Conservation (phyloP, 1,140 invertebrate genomes). For the Penaeus japonicus region DNA sequence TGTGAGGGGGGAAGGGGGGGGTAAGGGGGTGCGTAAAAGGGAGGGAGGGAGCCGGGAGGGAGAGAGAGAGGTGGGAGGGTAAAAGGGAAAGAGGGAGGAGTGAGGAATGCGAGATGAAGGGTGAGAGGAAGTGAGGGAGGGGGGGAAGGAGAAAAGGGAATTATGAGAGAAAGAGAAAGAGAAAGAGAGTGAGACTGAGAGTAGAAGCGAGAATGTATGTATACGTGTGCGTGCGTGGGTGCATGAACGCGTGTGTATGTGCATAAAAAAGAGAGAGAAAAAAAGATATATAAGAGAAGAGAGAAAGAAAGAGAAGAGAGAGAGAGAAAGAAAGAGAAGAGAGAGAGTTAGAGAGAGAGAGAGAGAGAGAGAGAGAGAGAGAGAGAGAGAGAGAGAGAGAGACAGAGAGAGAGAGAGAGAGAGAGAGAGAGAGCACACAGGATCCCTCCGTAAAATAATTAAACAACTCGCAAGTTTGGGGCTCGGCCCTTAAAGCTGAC, state of each 20-base stretch:
- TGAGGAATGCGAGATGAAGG: rapidly evolving
- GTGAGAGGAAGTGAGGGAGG: background rate
- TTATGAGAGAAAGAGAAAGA: background rate
- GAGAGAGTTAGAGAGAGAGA: too few species aligned
- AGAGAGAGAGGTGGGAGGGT: background rate
- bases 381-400: too few species aligned
- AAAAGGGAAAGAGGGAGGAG: background rate
- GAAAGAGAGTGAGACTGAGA: background rate
- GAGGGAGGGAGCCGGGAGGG: background rate
- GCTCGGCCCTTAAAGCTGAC: too few species aligned
- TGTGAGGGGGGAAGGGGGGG: too few species aligned
- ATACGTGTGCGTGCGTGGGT: background rate
- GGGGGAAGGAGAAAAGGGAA: background rate
- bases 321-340: background rate
- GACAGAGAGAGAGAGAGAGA: too few species aligned
- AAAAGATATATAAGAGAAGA: too few species aligned
- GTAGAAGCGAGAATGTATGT: background rate
- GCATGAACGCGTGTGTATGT: background rate
- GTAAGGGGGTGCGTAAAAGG: too few species aligned
- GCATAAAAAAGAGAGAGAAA: background rate
- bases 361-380: too few species aligned
- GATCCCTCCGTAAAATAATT: too few species aligned
- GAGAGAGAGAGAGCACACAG: too few species aligned
- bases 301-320: background rate
- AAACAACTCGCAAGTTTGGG: too few species aligned